These are phyloP conservation scores for Nothobranchius kuhntae DNA, from an alignment of 2,113 vertebrate species.

Conservation along the genomic window DNA sequence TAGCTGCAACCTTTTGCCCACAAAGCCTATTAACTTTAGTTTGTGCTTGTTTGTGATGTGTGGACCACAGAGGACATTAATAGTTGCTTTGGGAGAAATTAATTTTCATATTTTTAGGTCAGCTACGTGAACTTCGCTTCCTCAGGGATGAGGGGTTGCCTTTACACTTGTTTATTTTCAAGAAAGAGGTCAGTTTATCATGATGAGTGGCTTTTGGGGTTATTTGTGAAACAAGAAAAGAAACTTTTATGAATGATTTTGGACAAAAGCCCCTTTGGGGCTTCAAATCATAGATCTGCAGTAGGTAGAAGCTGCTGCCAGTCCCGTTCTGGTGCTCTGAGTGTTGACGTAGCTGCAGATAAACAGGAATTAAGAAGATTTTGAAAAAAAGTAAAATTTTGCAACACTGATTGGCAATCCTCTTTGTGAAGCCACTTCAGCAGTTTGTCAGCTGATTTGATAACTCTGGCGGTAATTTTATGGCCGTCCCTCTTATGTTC, in stretches of 20 bases:
- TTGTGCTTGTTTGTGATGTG: conserved; percentile 82
- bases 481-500: no score
- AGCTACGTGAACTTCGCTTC: conserved; percentile 81
- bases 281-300: neutral
- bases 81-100: conserved; percentile 85
- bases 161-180: conserved; percentile 63
- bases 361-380: neutral
- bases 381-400: conserved; percentile 11
- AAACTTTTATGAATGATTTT: no score
- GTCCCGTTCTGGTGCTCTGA: no score
- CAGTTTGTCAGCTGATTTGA: conserved; percentile 42
- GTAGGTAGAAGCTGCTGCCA: neutral
- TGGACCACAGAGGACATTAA: conserved; percentile 80
- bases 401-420: conserved; percentile 14
- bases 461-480: conserved; percentile 12
- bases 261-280: neutral
- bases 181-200: conserved; percentile 41
- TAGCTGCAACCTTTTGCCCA: conserved; percentile 82
- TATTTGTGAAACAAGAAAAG: no score
- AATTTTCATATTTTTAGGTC: conserved; percentile 82
- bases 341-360: neutral
- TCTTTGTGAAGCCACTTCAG: conserved; percentile 25
- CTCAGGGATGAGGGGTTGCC: conserved; percentile 75
- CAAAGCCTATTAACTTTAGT: conserved; percentile 72
- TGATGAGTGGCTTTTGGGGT: conserved; percentile 11